These are phyloP conservation scores for Phytoseiulus persimilis DNA, from an alignment of 2,888 invertebrate genomes.

Conservation along the genomic window DNA sequence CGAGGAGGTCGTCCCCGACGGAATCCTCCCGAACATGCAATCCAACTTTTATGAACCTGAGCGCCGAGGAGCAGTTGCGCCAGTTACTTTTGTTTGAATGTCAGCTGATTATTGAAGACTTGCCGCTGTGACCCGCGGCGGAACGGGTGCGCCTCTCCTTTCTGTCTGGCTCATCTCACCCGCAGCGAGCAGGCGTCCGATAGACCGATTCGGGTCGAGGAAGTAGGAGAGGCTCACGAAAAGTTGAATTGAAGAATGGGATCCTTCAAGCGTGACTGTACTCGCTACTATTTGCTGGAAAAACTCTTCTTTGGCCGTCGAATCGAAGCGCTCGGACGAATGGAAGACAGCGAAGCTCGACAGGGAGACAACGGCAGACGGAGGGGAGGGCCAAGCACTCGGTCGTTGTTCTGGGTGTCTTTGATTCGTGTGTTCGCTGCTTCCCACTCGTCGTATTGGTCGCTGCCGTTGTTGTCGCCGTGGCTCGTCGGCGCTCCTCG, in stretches of 20 bases:
- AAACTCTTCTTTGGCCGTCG: slow-evolving; percentile 8
- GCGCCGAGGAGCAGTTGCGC: not conserved
- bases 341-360: not conserved
- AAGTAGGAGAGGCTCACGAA: slow-evolving; percentile 21
- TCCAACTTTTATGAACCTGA: not conserved
- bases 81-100: not conserved
- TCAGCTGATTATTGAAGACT: not conserved
- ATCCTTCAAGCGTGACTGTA: slow-evolving; percentile 27
- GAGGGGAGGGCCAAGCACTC: not conserved
- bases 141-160: not conserved
- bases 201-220: not conserved
- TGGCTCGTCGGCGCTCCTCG: no score
- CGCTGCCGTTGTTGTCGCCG: no score
- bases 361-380: not conserved
- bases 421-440: no score
- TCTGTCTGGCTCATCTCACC: no score
- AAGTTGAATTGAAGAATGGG: slow-evolving; percentile 33
- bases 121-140: not conserved
- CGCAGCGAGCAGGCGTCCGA: not conserved
- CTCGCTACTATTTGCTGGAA: slow-evolving; percentile 9
- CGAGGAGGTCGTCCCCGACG: no score
- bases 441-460: no score
- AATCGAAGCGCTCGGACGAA: not conserved
- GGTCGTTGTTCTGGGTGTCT: not conserved
- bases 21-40: not conserved